Evolutionary conservation across 2,888 invertebrate species (phyloP).

Genomic region (Yponomeuta sedellus): DNA sequence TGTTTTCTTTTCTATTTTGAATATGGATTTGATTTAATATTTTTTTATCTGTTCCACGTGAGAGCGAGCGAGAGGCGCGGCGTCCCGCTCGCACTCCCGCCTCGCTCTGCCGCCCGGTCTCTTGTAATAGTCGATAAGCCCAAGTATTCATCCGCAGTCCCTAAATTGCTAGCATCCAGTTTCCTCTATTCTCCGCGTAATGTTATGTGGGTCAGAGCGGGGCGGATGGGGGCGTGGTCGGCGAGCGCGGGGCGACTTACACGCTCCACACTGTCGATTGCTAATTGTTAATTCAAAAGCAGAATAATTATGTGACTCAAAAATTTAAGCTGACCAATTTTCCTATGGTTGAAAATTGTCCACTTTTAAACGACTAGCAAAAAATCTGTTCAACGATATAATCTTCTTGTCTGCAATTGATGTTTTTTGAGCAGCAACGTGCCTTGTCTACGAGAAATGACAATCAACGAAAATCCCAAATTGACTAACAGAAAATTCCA

Average conservation of each 20-base stretch:
- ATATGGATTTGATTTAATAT: conserved; percentile 58
- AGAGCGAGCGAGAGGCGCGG: conserved; percentile 12
- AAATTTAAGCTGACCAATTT: too few species aligned
- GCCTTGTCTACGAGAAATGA: too few species aligned
- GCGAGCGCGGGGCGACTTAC: too few species aligned
- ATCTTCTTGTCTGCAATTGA: too few species aligned
- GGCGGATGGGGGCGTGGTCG: neutral
- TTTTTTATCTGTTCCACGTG: conserved; percentile 52
- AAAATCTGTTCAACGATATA: too few species aligned
- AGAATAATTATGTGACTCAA: too few species aligned
- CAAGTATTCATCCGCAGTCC: neutral
- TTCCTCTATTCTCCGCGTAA: neutral
- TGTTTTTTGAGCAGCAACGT: too few species aligned
- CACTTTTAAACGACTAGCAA: too few species aligned
- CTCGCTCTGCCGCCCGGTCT: neutral
- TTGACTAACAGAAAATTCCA: too few species aligned
- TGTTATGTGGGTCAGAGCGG: neutral
- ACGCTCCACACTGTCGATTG: neutral
- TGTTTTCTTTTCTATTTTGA: conserved; percentile 35
- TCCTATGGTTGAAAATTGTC: too few species aligned
- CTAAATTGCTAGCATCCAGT: neutral
- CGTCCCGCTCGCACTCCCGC: neutral
- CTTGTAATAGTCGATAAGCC: neutral
- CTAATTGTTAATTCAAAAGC: too few species aligned
- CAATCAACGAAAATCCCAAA: too few species aligned